These are phyloP conservation scores for Anagyrus pseudococci DNA, from an alignment of 2,888 invertebrate species.

Conservation along the genomic window DNA sequence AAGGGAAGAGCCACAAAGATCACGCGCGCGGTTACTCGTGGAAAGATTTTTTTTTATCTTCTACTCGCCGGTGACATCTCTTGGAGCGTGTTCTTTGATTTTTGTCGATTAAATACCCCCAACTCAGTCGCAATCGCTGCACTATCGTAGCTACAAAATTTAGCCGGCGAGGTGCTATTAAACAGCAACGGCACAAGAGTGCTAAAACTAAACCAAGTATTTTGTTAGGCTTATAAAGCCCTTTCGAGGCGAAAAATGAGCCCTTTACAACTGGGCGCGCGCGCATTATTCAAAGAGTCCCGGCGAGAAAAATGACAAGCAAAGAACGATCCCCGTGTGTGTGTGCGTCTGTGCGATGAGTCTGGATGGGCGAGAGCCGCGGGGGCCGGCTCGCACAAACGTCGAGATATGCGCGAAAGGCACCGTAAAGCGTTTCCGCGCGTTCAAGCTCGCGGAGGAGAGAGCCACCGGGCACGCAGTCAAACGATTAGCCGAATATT, in stretches of 20 bases:
- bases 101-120: too few species aligned
- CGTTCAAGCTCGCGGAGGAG: too few species aligned
- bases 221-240: constrained; percentile 12
- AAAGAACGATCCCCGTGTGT: constrained; percentile 1
- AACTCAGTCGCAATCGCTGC: constrained; percentile 4
- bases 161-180: background rate
- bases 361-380: too few species aligned
- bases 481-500: constrained; percentile 29
- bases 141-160: constrained; percentile 9
- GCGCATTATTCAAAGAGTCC: background rate
- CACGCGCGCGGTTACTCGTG: too few species aligned
- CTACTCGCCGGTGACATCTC: too few species aligned
- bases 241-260: background rate
- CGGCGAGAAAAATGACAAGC: too few species aligned
- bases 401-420: background rate
- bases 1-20: too few species aligned
- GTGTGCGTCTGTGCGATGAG: too few species aligned
- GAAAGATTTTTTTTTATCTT: too few species aligned
- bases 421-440: constrained; percentile 35
- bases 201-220: constrained; percentile 8
- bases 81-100: too few species aligned
- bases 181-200: background rate
- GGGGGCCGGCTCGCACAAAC: too few species aligned
- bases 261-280: background rate
- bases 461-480: constrained; percentile 33